These are phyloP conservation scores for Tachysurus vachellii DNA, from an alignment of 2,113 vertebrate genomes.

Conservation along the genomic window DNA sequence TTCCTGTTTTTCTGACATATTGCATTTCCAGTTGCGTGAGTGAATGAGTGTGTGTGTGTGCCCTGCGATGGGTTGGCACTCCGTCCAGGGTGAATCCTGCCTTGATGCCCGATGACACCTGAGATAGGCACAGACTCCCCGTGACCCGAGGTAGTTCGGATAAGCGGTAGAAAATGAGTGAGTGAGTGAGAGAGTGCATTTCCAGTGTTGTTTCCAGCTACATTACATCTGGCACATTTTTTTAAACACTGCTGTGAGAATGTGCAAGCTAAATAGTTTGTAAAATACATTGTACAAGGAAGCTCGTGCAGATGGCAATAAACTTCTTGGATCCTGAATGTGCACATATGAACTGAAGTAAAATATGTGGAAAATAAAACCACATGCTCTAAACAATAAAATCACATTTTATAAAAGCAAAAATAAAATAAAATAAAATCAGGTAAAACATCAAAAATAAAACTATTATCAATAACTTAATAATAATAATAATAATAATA, in stretches of 20 bases:
- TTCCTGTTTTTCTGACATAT: neutral
- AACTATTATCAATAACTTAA: neutral
- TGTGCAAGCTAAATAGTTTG: neutral
- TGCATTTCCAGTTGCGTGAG: neutral
- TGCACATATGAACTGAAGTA: neutral
- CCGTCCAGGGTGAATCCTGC: too few species aligned
- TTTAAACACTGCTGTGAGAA: neutral
- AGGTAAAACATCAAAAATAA: neutral
- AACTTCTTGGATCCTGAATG: neutral
- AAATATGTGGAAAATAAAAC: neutral
- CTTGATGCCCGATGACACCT: too few species aligned
- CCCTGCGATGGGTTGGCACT: too few species aligned
- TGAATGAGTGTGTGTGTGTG: too few species aligned
- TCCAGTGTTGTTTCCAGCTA: neutral
- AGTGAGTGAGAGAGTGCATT: too few species aligned
- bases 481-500: neutral
- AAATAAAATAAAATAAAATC: neutral
- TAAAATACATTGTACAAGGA: neutral
- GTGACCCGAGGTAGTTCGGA: too few species aligned
- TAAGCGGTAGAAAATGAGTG: too few species aligned
- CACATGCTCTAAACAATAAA: neutral
- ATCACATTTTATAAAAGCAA: neutral
- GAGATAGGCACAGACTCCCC: too few species aligned
- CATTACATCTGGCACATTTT: neutral
- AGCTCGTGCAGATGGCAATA: neutral